Conservation (phyloP, 2,797 vertebrate genomes). For the Sebastes vulpes region DNA sequence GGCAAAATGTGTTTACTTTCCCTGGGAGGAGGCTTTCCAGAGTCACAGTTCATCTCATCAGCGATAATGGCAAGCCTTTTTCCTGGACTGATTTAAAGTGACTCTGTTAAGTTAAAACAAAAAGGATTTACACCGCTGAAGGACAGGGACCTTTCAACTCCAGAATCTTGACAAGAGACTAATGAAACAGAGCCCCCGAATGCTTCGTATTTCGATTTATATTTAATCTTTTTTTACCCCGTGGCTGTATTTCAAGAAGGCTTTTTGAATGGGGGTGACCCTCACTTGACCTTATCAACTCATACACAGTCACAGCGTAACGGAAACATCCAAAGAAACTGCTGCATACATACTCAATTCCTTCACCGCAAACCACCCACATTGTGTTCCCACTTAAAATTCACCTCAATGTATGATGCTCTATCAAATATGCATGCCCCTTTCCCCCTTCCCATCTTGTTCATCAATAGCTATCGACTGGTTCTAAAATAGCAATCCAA, state of each 20-base stretch:
- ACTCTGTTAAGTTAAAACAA: constrained; percentile 46
- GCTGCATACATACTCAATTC: neutral
- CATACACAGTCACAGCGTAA: neutral
- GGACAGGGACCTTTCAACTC: constrained; percentile 36
- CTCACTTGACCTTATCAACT: neutral
- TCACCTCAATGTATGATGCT: constrained; percentile 55
- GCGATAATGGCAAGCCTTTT: constrained; percentile 38
- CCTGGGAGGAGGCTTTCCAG: constrained; percentile 20
- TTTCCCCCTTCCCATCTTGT: constrained; percentile 64
- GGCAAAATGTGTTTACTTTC: constrained; percentile 51
- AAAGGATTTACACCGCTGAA: constrained; percentile 40
- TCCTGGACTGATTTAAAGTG: constrained; percentile 51
- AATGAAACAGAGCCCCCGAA: constrained; percentile 21
- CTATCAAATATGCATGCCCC: constrained; percentile 80
- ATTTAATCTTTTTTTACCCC: neutral
- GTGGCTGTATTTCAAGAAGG: neutral
- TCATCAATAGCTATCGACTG: constrained; percentile 85
- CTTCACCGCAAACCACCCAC: constrained; percentile 33
- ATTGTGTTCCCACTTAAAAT: constrained; percentile 67
- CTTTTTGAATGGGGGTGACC: neutral
- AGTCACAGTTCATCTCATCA: constrained; percentile 65
- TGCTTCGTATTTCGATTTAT: constrained; percentile 3
- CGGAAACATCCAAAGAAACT: constrained; percentile 9
- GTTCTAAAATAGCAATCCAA: constrained; percentile 81
- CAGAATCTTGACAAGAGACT: constrained; percentile 14